These are phyloP conservation scores for Neomonachus schauinslandi DNA, from an alignment of 2,113 vertebrate species.

Conservation along the genomic window DNA sequence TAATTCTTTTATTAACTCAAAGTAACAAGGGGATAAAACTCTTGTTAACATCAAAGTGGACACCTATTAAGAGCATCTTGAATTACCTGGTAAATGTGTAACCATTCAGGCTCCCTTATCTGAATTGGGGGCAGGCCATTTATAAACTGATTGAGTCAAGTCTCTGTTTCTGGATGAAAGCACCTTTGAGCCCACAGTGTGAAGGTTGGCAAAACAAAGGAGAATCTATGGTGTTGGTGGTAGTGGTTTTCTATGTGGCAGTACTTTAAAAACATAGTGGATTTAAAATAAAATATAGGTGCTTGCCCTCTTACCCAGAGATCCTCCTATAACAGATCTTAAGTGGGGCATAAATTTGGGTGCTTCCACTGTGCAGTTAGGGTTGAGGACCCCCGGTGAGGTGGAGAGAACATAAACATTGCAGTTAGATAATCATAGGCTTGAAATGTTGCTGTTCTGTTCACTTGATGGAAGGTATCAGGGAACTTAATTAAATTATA, in stretches of 20 bases:
- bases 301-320: neutral
- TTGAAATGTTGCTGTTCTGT: neutral
- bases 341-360: neutral
- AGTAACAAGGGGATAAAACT: neutral
- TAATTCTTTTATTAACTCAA: slow-evolving; percentile 57
- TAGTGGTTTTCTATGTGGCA: neutral
- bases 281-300: neutral
- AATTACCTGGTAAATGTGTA: slow-evolving; percentile 52
- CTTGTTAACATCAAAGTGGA: neutral
- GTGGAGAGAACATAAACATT: neutral
- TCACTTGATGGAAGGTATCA: neutral
- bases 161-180: neutral
- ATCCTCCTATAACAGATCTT: neutral
- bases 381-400: neutral
- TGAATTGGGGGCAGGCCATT: slow-evolving; percentile 53
- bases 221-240: too few species aligned
- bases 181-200: neutral
- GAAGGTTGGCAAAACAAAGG: neutral
- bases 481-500: neutral
- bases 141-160: slow-evolving; percentile 61
- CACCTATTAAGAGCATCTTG: neutral
- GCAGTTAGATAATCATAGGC: neutral
- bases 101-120: neutral
- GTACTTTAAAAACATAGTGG: neutral
- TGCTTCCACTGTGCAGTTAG: neutral